These are phyloP conservation scores for Alauda arvensis DNA, from an alignment of 2,797 vertebrate genomes.

Conservation along the genomic window DNA sequence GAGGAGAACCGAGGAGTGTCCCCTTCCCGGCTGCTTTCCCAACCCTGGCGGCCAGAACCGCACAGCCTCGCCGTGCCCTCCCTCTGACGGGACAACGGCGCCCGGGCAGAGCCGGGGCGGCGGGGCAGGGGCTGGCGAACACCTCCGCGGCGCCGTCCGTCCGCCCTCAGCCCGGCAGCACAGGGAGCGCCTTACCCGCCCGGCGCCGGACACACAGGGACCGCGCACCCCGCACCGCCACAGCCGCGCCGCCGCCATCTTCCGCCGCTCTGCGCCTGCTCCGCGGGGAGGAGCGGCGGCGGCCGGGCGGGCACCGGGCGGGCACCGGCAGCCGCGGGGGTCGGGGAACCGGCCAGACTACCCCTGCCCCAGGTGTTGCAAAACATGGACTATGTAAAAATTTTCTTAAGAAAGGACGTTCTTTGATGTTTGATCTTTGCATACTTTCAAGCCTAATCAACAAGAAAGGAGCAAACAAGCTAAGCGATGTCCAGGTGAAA, in stretches of 20 bases:
- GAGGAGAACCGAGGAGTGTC: no score
- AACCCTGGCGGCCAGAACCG: neutral
- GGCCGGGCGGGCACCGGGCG: neutral
- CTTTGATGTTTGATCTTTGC: neutral
- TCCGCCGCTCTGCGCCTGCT: neutral
- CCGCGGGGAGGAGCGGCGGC: neutral
- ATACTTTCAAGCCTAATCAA: neutral
- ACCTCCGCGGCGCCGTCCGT: neutral
- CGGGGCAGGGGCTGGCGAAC: no score
- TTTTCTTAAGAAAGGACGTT: no score
- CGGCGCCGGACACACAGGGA: accelerated
- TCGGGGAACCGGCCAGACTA: no score
- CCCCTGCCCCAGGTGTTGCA: accelerated
- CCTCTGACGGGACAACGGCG: neutral
- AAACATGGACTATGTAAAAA: accelerated
- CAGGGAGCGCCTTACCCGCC: conserved; percentile 20
- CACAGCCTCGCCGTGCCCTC: neutral
- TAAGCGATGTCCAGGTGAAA: neutral
- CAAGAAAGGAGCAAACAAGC: neutral
- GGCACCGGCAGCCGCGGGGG: no score
- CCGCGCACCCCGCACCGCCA: accelerated
- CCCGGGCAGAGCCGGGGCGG: neutral
- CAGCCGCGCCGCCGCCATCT: neutral
- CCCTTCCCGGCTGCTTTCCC: no score
- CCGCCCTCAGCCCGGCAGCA: neutral